These are phyloP conservation scores for cattle (Bos taurus) DNA, from an alignment of 2,113 vertebrate species.

Conservation along the genomic window DNA sequence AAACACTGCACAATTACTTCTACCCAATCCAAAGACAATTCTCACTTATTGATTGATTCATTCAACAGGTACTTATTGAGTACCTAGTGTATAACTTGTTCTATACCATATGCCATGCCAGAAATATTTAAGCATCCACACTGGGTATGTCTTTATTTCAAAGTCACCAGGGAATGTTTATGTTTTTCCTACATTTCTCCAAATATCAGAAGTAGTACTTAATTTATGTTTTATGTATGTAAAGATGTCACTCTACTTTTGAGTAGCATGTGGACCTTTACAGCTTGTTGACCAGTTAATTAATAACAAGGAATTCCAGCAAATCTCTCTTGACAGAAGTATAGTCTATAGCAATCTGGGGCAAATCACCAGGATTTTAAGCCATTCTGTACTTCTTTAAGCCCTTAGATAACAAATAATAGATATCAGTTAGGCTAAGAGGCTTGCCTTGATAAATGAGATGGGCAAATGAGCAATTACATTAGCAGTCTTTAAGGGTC, in stretches of 20 bases:
- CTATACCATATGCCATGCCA: neutral
- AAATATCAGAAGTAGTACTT: constrained; percentile 12
- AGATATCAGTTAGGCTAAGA: neutral
- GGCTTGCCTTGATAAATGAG: neutral
- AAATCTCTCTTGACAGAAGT: neutral
- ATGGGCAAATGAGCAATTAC: neutral
- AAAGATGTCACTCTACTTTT: neutral
- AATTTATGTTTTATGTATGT: neutral
- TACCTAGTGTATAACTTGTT: neutral
- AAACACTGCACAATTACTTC: neutral
- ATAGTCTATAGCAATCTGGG: neutral
- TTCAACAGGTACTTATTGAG: neutral
- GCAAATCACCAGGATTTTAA: constrained; percentile 16
- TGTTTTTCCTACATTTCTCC: constrained; percentile 14
- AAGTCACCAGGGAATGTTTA: constrained; percentile 2
- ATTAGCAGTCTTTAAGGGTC: neutral
- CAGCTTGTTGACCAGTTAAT: neutral
- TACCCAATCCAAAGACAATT: neutral
- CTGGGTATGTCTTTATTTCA: neutral
- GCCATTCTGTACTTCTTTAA: neutral
- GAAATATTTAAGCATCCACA: neutral
- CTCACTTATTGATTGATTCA: neutral
- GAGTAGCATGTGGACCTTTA: neutral
- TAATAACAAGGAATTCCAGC: constrained; percentile 32
- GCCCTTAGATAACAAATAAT: neutral